These are phyloP conservation scores for Enteromius viviparus DNA, from an alignment of 2,797 vertebrate species.

Conservation along the genomic window DNA sequence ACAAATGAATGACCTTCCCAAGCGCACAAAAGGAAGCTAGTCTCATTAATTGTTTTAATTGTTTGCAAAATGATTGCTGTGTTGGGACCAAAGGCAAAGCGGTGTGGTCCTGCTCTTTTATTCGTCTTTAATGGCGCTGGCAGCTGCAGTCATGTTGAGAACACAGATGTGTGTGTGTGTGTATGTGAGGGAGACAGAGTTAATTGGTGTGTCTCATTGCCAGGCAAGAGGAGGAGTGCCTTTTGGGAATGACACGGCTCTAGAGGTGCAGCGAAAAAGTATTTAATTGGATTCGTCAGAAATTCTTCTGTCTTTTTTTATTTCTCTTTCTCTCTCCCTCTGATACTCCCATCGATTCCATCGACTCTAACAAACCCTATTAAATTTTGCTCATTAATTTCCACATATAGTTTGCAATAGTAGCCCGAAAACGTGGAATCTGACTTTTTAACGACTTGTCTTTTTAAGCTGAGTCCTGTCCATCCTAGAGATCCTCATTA, in stretches of 20 bases:
- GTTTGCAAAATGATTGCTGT: conserved; percentile 49
- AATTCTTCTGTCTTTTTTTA: conserved; percentile 35
- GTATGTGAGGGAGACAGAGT: conserved; percentile 34
- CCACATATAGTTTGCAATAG: not conserved
- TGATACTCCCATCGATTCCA: conserved; percentile 4
- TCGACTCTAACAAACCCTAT: conserved; percentile 20
- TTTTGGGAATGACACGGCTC: conserved; percentile 64
- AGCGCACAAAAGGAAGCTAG: conserved; percentile 2
- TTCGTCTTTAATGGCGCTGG: conserved; percentile 52
- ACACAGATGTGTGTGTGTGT: conserved; percentile 35
- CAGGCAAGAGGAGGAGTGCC: conserved; percentile 49
- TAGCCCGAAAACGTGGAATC: conserved; percentile 1
- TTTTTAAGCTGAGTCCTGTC: not conserved
- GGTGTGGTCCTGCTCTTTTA: conserved; percentile 41
- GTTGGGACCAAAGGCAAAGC: conserved; percentile 40
- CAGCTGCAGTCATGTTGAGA: conserved; percentile 44
- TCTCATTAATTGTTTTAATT: conserved; percentile 54
- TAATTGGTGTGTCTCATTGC: conserved; percentile 62
- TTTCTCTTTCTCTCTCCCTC: conserved; percentile 3
- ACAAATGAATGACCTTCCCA: conserved; percentile 9
- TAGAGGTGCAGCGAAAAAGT: conserved; percentile 64
- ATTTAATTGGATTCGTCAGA: conserved; percentile 66
- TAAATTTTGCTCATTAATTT: conserved; percentile 40
- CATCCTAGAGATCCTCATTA: not conserved
- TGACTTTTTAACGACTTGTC: not conserved